Evolutionary conservation across 2,888 invertebrate genomes (phyloP).

Genomic region (Desoria tigrina): DNA sequence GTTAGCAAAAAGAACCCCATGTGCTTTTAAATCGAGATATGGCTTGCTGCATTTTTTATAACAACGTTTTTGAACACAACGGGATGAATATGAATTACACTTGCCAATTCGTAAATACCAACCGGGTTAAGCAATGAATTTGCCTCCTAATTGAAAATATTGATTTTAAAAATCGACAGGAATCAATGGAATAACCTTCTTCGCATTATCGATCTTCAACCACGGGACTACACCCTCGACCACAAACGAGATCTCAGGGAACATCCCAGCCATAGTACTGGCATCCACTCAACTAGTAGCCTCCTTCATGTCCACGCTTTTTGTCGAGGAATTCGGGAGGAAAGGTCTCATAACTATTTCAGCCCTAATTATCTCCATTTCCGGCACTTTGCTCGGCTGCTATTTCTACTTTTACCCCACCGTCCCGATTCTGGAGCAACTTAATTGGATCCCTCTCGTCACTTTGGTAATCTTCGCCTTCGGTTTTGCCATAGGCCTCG

Average conservation of each 20-base stretch:
- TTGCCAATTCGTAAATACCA: no score
- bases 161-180: no score
- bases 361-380: conserved; percentile 22
- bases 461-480: conserved; percentile 41
- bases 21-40: no score
- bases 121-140: no score
- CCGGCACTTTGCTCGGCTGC: conserved; percentile 30
- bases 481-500: conserved; percentile 40
- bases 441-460: conserved; percentile 39
- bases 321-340: conserved; percentile 48
- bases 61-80: no score
- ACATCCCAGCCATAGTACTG: conserved; percentile 44
- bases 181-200: conserved; percentile 51
- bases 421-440: neutral
- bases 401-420: conserved; percentile 35
- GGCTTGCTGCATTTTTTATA: no score
- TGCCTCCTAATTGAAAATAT: no score
- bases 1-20: no score
- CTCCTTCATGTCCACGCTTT: conserved; percentile 41
- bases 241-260: conserved; percentile 13
- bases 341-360: conserved; percentile 38
- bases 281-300: conserved; percentile 43
- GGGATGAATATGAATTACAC: no score
- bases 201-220: conserved; percentile 46
- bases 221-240: conserved; percentile 28